phyloP scores from a whole-genome alignment of 1,140 invertebrate genomes.

The Temnothorax curvispinosus region DNA sequence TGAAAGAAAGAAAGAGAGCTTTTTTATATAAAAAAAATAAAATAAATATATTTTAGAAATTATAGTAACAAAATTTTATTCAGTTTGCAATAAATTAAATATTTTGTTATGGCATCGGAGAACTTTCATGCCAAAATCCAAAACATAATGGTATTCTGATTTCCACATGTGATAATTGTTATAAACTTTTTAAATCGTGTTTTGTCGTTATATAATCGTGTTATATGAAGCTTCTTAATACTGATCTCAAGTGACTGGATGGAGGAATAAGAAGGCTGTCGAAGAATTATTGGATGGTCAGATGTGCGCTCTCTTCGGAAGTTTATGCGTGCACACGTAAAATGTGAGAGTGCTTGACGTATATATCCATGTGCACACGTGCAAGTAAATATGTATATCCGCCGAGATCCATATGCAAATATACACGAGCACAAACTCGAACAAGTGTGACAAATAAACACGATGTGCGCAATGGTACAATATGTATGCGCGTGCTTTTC shows the following conservation, averaged over 20 bases:
- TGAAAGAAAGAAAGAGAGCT: not conserved
- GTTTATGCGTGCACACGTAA: not conserved
- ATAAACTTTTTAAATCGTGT: not conserved
- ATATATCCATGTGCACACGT: not conserved
- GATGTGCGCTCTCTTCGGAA: not conserved
- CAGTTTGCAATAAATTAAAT: not conserved
- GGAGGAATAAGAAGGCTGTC: not conserved
- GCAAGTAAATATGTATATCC: not conserved
- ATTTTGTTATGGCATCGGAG: not conserved
- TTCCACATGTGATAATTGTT: not conserved
- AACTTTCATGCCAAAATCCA: not conserved
- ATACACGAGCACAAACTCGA: not conserved
- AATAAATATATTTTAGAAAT: not conserved
- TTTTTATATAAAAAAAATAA: not conserved
- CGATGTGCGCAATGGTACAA: constrained; percentile 24
- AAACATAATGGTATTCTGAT: not conserved
- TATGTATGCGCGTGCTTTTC: constrained; percentile 27
- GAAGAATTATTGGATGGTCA: not conserved
- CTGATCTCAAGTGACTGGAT: not conserved
- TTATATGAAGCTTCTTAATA: not conserved
- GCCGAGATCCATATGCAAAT: constrained; percentile 12
- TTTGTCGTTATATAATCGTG: too few species aligned
- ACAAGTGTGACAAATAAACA: constrained; percentile 50
- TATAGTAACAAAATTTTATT: not conserved
- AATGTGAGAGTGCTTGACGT: not conserved